Percentiles rank a stretch among this genome's conserved stretches.
These are phyloP conservation scores for Amphiduros pacificus DNA, from an alignment of 2,888 invertebrate genomes.

Conservation along the genomic window DNA sequence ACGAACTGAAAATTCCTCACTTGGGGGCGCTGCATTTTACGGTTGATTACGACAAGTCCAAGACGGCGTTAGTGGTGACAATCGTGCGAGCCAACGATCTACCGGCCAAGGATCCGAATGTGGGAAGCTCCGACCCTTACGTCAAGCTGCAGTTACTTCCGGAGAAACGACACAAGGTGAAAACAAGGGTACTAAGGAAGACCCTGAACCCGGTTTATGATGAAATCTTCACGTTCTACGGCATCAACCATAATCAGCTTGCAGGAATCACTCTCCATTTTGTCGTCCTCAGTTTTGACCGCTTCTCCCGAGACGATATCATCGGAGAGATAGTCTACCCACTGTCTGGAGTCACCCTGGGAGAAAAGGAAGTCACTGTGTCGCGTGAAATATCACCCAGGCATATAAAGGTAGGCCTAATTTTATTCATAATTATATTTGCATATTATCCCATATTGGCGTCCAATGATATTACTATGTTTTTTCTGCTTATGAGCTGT, in stretches of 20 bases:
- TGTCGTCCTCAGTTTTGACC: constrained; percentile 72
- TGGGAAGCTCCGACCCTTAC: constrained; percentile 91
- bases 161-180: constrained; percentile 96
- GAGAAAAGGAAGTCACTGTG: constrained; percentile 60
- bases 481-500: too few species aligned
- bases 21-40: constrained; percentile 89
- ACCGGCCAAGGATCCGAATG: constrained; percentile 77
- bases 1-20: constrained; percentile 62
- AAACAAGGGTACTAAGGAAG: constrained; percentile 92
- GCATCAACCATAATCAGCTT: constrained; percentile 72
- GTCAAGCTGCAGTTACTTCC: constrained; percentile 96
- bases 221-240: constrained; percentile 99
- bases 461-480: too few species aligned
- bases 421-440: background rate
- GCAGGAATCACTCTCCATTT: constrained; percentile 82
- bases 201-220: constrained; percentile 96
- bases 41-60: constrained; percentile 84
- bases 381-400: constrained; percentile 88
- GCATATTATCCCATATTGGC: background rate
- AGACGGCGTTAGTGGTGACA: constrained; percentile 87
- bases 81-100: constrained; percentile 87
- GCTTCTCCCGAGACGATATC: constrained; percentile 97
- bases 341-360: constrained; percentile 45
- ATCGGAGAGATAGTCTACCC: constrained; percentile 92
- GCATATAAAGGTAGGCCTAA: constrained; percentile 76